Conservation (phyloP, 2,888 invertebrate genomes). For the Drymonia ruficornis region DNA sequence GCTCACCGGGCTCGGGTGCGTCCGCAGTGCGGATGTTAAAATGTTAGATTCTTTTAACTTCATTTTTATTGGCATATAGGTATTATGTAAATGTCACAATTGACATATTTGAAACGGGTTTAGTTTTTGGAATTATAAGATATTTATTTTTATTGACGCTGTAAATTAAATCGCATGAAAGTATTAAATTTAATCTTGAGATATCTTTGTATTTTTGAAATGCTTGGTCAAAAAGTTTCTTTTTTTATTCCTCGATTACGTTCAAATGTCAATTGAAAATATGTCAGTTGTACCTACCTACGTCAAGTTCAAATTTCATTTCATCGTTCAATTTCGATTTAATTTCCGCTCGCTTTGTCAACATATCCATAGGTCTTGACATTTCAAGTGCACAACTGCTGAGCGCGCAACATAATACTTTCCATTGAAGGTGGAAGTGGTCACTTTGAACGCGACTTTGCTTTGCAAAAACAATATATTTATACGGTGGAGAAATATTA, state of each 20-base stretch:
- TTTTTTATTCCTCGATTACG: too few relatives aligned
- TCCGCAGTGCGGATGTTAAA: slow-evolving; percentile 19
- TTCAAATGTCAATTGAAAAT: too few relatives aligned
- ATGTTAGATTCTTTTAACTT: background rate
- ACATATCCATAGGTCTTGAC: slow-evolving; percentile 24
- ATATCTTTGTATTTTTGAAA: too few relatives aligned
- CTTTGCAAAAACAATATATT: slow-evolving; percentile 50
- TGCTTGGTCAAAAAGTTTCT: too few relatives aligned
- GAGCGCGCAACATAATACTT: slow-evolving; percentile 65
- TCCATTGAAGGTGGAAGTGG: slow-evolving; percentile 61
- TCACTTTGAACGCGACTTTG: slow-evolving; percentile 57
- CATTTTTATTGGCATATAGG: background rate
- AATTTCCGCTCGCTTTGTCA: slow-evolving; percentile 24
- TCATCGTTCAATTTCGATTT: too few relatives aligned
- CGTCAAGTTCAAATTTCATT: too few relatives aligned
- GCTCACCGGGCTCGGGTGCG: slow-evolving; percentile 44
- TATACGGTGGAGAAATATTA: slow-evolving; percentile 47
- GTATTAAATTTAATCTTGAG: too few relatives aligned
- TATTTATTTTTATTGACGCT: too few relatives aligned
- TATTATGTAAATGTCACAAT: background rate
- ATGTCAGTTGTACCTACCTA: too few relatives aligned
- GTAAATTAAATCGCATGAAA: too few relatives aligned
- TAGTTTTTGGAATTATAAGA: too few relatives aligned
- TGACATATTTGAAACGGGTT: too few relatives aligned
- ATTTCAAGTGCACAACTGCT: slow-evolving; percentile 63